Percentiles rank a stretch among this genome's conserved stretches.
These are phyloP conservation scores for Emys orbicularis DNA, from an alignment of 2,797 vertebrate genomes.

Conservation along the genomic window DNA sequence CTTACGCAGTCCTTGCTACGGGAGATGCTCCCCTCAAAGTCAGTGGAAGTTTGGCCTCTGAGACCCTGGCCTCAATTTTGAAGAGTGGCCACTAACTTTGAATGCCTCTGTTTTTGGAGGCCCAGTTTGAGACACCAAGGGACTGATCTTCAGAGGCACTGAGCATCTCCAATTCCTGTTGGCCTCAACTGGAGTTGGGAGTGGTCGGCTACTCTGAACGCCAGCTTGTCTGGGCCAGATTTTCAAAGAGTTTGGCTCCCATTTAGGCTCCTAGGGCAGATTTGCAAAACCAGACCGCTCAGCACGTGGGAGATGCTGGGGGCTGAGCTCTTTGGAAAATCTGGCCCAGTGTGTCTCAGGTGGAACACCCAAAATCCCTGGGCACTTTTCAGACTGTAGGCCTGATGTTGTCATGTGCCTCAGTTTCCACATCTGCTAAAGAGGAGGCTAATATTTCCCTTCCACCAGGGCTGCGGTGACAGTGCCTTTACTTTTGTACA, in stretches of 20 bases:
- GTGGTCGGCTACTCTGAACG: background rate
- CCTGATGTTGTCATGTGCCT: background rate
- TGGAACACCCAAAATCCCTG: background rate
- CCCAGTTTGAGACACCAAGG: slow-evolving; percentile 8
- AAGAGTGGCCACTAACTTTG: background rate
- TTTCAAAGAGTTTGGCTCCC: background rate
- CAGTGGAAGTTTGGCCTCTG: background rate
- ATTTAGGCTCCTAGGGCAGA: background rate
- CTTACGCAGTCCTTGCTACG: background rate
- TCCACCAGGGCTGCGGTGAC: background rate
- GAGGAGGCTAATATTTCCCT: background rate
- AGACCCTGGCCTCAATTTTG: slow-evolving; percentile 15
- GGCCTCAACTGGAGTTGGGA: background rate
- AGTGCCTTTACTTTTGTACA: background rate
- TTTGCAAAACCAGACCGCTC: background rate
- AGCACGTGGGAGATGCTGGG: background rate
- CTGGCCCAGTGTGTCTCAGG: background rate
- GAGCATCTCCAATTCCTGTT: slow-evolving; percentile 19
- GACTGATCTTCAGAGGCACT: slow-evolving; percentile 7
- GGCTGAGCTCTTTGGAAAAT: background rate
- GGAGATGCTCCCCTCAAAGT: slow-evolving; percentile 40
- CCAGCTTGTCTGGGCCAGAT: background rate
- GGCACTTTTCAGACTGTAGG: background rate
- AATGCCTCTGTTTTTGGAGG: slow-evolving; percentile 20
- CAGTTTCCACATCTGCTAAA: background rate